Evolutionary conservation across 2,113 vertebrate genomes (phyloP), one percentile per base, ranked within the genome.

Genomic region (Brachyhypopomus gauderio): DNA sequence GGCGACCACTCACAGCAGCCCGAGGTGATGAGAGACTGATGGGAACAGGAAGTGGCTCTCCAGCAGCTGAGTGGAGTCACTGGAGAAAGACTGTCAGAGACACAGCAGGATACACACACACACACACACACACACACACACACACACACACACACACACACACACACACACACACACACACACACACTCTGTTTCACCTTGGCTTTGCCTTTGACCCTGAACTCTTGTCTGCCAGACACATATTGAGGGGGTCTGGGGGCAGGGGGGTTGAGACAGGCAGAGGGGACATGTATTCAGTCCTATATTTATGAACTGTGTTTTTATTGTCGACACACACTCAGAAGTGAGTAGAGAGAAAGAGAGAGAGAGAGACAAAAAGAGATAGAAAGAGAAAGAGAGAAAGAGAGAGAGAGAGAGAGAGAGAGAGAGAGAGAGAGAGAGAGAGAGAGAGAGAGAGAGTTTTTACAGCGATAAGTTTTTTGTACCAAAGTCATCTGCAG

Each of bases 1-100:
- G 55, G 74, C 64, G 34, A 60, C 72, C 72, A 77, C 58, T 77
- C 76, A 25, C 14, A 16, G 63, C 74, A 58, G 69, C 76, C 62
- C 19, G 58, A 74, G 27, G 52, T 85, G 84, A 76, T 80, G 84
- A 85, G 80, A 77, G 80, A 85, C 77, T 63, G 73, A 81, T 64
- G 60, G 34, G 58, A 78, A 75, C 64, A 79, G 80, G 84, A 82
- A 85, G 83, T 78, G 74, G 38, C 52, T 78, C 67, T 76, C 14
- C 52, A 72, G 72, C 73, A 77, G 79, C 52, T 67, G 60, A 69
- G 36, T n/a, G 58, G 64, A 76, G 34, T 79, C 79, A 79, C 72
- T 30, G 30, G 17, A 79, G 64, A 63, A 45, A 71, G 71, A 72
- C 58, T 22, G 41, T 23, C 73, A 17, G 34, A 20, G 66, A 41